Base-by-base conservation (phyloP, 2,113 vertebrate species). In the Thamnaconus septentrionalis region DNA sequence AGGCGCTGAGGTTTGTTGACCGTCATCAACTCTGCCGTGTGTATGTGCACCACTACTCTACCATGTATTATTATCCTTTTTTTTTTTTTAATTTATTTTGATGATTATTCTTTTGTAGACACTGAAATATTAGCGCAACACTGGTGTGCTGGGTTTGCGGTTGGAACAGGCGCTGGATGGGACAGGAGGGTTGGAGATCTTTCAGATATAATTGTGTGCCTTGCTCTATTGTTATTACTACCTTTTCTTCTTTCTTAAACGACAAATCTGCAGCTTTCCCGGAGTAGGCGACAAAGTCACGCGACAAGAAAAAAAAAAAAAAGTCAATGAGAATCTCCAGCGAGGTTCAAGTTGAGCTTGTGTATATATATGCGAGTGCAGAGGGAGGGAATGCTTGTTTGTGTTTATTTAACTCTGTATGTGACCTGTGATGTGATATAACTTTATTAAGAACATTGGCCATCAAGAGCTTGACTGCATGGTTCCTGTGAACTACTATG, bases 391-490 rank as follows among this genome's bases (percentile, higher is more conserved):
- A 93, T 91, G 93, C 93, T 94, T 90, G 93, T 95, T 92, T 92
- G 92, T 95, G 92, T 90, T 80, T 59, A 51, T 87, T 74, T 57
- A 64, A 66, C 79, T 76, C 77, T 85, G 79, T 88, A 60, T 81
- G 92, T 94, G 92, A 94, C 89, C 90, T 87, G 94, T 96, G 91
- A 92, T 90, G 94, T 97, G 92, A 89, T 94, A 93, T 93, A 93
- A 93, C 75, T 75, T 69, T 79, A 76, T 61, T 69, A 64, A 50
- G 71, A 69, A 48, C 89, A 94, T 93, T 88, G 92, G 92, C 93
- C 93, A 94, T 95, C 94, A 95, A 89, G 76, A 90, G 93, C 92
- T 95, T 93, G 93, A 92, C 89, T 97, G 97, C 96, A 98, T 98
- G 96, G 87, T 86, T 92, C 92, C 93, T 92, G 92, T 89, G 89